These are phyloP conservation scores for Lysiphlebus fabarum DNA, from an alignment of 1,140 invertebrate species.

Conservation along the genomic window DNA sequence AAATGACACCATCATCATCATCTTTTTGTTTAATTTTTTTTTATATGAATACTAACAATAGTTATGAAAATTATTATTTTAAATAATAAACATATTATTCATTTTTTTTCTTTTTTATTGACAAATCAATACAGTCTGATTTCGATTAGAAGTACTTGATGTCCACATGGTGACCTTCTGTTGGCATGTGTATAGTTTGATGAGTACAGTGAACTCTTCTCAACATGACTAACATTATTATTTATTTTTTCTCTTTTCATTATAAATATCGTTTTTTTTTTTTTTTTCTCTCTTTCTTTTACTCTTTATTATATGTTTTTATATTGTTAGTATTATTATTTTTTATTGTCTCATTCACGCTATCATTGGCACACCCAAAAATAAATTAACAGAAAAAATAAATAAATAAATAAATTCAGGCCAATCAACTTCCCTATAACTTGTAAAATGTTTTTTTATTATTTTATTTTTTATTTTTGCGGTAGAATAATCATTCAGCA, in stretches of 20 bases:
- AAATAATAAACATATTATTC: too few species aligned
- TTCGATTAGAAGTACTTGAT: slow-evolving; percentile 18
- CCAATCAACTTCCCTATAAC: too few species aligned
- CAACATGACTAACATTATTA: not conserved
- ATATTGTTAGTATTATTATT: not conserved
- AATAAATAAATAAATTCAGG: too few species aligned
- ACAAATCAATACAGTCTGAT: slow-evolving; percentile 31
- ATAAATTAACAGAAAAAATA: too few species aligned
- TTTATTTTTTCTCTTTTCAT: not conserved
- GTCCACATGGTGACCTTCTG: slow-evolving; percentile 31
- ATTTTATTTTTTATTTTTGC: not conserved
- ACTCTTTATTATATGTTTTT: slow-evolving; percentile 18
- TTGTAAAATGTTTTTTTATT: slow-evolving; percentile 15
- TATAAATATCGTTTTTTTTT: slow-evolving; percentile 23
- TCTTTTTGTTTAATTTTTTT: too few species aligned
- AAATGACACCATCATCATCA: too few species aligned
- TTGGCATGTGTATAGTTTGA: slow-evolving; percentile 27
- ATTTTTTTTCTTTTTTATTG: not conserved
- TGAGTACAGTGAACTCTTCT: slow-evolving; percentile 35
- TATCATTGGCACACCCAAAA: too few species aligned
- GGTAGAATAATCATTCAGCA: slow-evolving; percentile 11
- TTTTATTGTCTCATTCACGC: too few species aligned
- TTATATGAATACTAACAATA: too few species aligned
- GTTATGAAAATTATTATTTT: too few species aligned
- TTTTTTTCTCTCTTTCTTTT: slow-evolving; percentile 15